Base-by-base conservation (phyloP, 2,113 vertebrate genomes). In the Ptilorrhoa leucosticta region DNA sequence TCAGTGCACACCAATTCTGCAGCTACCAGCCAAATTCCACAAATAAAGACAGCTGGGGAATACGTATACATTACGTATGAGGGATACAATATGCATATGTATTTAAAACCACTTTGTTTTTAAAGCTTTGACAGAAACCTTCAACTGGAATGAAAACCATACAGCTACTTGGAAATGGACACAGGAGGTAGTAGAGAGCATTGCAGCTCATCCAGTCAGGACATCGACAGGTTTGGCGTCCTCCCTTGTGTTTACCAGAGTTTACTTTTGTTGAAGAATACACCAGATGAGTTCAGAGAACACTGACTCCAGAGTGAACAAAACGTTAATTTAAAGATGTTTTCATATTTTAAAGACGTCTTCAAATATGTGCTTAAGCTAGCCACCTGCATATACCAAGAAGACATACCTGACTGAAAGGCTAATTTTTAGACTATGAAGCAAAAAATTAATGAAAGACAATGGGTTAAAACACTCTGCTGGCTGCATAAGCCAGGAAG, bases 11-110 rank as follows among this genome's bases (percentile, higher is more conserved):
- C 5, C n/a, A 72, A 30, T 13, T 61, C 58, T n/a, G 30, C 45
- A 73, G 14, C 50, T 56, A 27, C 37, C 30, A 87, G 45, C 31
- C 23, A 61, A 47, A 18, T 63, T 24, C 35, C 78, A 84, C 18
- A 66, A 39, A 31, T 21, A 30, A 60, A 30, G 5, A 39, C 37
- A 20, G 7, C 12, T 10, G 44, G 19, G 15, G 10, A 22, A 60
- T 7, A 56, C 0, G 1, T 2, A 4, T 2, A 58, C 3, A 1
- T 44, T 33, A 42, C 21, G 37, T 11, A 10, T 2, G 27, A 8
- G 16, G 11, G 17, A 72, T 28, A 48, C 1, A 10, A 60, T 15
- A 60, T 0, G 1, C 11, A 10, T 2, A 30, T 2, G 1, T 5
- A 37, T 35, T 63, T 47, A 3, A 78, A 87, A 82, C 3, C 22